These are phyloP conservation scores for Melinaea marsaeus DNA, from an alignment of 2,888 invertebrate species.

Conservation along the genomic window DNA sequence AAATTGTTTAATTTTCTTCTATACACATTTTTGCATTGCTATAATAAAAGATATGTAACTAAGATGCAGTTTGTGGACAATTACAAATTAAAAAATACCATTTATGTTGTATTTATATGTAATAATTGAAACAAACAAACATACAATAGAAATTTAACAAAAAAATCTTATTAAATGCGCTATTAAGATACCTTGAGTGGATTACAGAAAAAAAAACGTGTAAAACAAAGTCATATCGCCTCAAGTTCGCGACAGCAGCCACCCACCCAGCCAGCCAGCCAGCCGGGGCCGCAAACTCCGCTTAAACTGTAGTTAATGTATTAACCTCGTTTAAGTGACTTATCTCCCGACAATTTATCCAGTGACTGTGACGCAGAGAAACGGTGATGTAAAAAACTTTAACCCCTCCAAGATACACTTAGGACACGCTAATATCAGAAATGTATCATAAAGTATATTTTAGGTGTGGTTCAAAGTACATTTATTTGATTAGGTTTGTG, in stretches of 20 bases:
- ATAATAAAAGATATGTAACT: too few relatives aligned
- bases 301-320: conserved; percentile 69
- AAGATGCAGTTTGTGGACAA: too few relatives aligned
- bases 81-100: too few relatives aligned
- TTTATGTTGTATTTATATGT: too few relatives aligned
- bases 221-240: conserved; percentile 13
- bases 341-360: conserved; percentile 69
- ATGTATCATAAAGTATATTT: not conserved
- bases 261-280: conserved; percentile 12
- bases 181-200: too few relatives aligned
- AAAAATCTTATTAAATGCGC: too few relatives aligned
- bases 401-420: conserved; percentile 45
- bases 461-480: too few relatives aligned
- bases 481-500: too few relatives aligned
- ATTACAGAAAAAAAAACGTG: conserved; percentile 20
- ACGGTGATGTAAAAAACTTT: conserved; percentile 65
- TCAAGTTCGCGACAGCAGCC: not conserved
- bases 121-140: too few relatives aligned
- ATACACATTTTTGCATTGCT: too few relatives aligned
- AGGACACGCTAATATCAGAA: conserved; percentile 20
- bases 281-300: conserved; percentile 36
- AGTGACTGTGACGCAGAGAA: conserved; percentile 43
- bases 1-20: too few relatives aligned
- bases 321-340: conserved; percentile 70
- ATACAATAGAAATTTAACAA: too few relatives aligned